Base-by-base conservation (phyloP, 2,113 vertebrate species). In the Crypturellus undulatus region DNA sequence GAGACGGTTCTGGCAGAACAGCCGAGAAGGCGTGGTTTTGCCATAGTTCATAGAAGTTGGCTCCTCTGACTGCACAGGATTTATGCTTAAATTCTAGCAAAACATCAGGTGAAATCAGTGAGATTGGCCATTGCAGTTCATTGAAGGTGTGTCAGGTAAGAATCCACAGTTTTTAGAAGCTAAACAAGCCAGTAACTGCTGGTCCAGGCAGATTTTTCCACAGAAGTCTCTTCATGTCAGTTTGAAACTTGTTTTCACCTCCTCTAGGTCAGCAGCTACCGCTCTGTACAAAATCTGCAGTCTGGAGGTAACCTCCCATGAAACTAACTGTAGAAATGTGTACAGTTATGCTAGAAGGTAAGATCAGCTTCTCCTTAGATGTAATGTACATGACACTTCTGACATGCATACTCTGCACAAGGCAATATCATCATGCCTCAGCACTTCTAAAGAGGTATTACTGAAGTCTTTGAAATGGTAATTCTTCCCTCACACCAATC, bases 61-160 rank as follows among this genome's bases (percentile, higher is more conserved):
- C 68, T 56, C 68, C 75, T 87, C 73, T 0, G 5, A 10, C 75
- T 32, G 75, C 87, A 89, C 75, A 83, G 65, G 49, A 26, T 94
- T 91, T 60, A 60, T 10, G 12, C 45, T 69, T 5, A 60, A 93
- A 87, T 92, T 94, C 83, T 92, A 91, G 89, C 42, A 34, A 47
- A 64, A n/a, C 77, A 94, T 45, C 76, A 64, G 69, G 38, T 71
- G 83, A 92, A 90, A 93, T n/a, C 72, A 95, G 71, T 4, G 60
- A 24, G 15, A 3, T 36, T 5, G 4, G 4, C 20, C 38, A 62
- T 54, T 86, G 82, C 69, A 97, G 93, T 94, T 95, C 96, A 92
- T 93, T 90, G 80, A 72, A 96, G 93, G 93, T 95, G 94, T 83
- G 68, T 92, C 93, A 87, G 92, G 79, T 94, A 36, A 90, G 90